Conservation (phyloP, 2,113 vertebrate species). For the Phyllostomus hastatus region DNA sequence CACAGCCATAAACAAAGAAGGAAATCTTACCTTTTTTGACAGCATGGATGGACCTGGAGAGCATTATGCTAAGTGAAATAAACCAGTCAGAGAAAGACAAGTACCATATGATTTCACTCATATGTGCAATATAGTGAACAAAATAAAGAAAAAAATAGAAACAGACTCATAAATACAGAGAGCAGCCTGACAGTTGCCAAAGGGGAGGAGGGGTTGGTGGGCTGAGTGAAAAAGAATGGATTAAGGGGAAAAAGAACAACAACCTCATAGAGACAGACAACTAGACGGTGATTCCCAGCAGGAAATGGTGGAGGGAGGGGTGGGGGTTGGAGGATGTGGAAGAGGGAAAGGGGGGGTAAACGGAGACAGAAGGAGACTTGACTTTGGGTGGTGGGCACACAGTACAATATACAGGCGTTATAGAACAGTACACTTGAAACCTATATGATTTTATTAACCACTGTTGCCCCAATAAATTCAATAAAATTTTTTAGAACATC, state of each 20-base stretch:
- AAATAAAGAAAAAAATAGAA: neutral
- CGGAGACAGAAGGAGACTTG: neutral
- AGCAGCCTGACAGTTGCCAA: neutral
- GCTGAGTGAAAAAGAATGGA: neutral
- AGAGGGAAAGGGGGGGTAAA: neutral
- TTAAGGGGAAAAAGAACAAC: neutral
- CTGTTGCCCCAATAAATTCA: neutral
- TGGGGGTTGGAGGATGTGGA: neutral
- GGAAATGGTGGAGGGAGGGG: no score
- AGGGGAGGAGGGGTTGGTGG: neutral
- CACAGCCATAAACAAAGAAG: neutral
- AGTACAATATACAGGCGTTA: neutral
- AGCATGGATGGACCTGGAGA: neutral
- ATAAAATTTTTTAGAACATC: neutral
- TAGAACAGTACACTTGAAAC: neutral
- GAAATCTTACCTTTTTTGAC: neutral
- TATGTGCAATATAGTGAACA: neutral
- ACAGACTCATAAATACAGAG: neutral
- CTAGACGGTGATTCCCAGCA: neutral
- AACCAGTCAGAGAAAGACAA: neutral
- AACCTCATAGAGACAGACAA: neutral
- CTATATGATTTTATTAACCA: neutral
- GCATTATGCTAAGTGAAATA: neutral
- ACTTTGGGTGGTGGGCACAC: neutral
- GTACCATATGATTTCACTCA: neutral